Conservation (phyloP, 2,888 invertebrate species). For the Lithophane semibrunnea region DNA sequence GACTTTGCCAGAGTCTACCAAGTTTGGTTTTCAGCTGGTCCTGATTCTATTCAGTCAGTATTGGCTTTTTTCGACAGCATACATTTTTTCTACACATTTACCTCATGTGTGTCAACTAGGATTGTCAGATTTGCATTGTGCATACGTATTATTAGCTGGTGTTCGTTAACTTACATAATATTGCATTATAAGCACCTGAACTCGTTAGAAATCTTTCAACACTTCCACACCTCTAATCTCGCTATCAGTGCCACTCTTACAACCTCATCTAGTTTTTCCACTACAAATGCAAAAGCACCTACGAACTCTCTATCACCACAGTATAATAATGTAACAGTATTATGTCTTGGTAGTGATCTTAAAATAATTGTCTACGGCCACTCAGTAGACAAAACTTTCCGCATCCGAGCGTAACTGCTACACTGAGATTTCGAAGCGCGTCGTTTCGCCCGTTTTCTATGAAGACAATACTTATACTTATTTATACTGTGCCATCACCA, state of each 20-base stretch:
- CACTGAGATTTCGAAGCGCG: too few relatives aligned
- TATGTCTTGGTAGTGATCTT: too few relatives aligned
- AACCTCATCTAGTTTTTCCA: conserved; percentile 7
- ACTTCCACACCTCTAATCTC: background rate
- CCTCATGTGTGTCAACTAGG: background rate
- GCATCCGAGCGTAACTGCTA: too few relatives aligned
- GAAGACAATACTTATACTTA: too few relatives aligned
- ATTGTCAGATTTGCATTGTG: background rate
- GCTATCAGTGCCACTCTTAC: conserved; percentile 2
- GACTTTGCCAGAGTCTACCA: background rate
- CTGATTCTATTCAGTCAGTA: background rate
- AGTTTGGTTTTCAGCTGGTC: background rate
- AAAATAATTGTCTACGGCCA: too few relatives aligned
- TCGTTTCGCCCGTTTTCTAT: too few relatives aligned
- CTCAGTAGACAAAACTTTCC: too few relatives aligned
- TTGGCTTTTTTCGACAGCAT: background rate
- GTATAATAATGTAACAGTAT: too few relatives aligned
- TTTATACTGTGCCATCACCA: conserved; percentile 5
- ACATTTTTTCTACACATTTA: background rate
- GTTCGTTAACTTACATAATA: too few relatives aligned
- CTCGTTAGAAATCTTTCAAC: background rate
- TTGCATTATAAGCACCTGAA: background rate
- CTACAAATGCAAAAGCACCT: conserved; percentile 24
- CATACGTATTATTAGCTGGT: background rate
- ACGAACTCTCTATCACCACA: conserved; percentile 9